Base-by-base conservation (phyloP, 2,113 vertebrate species). In the Egretta garzetta region DNA sequence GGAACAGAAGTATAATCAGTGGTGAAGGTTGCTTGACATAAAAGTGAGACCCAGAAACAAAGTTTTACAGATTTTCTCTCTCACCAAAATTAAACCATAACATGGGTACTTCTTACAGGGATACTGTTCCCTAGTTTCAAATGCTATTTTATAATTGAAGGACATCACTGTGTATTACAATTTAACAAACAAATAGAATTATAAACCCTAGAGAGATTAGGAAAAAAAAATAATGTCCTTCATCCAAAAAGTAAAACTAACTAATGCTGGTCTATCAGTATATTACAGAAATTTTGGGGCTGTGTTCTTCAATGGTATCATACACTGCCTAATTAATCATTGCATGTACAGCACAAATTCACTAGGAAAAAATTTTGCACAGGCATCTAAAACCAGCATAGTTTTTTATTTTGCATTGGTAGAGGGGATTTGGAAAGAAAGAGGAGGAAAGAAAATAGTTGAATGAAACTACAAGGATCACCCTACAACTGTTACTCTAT, bases 201-300 rank as follows among this genome's bases (percentile, higher is more conserved):
- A 90, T 47, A 96, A 97, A 97, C 66, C 4, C 2, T 96, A 90
- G 45, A 95, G 60, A 92, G 83, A 97, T 94, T 67, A 96, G 80
- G 80, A 87, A 91, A 96, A 97, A 97, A 96, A 86, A 37, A 93
- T 62, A 86, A 86, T 19, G 53, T 45, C 28, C 73, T 84, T 97
- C 76, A 93, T 87, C 81, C 87, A 93, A 96, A 97, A 97, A 97
- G 74, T 92, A 95, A 97, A 97, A 97, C 86, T 94, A 95, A 94
- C 92, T 87, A 97, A 86, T 90, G 97, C 75, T 88, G 88, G 58
- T 91, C 80, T 93, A 91, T 91, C 67, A 84, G 50, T 77, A 82
- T 30, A 64, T 93, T 71, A 90, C 7, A 97, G 80, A 96, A 97
- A 93, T 95, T 79, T 96, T 83, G 93, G 68, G 37, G 49, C 81